Conservation (phyloP, 2,888 invertebrate species). For the Mesorhabditis sp. region DNA sequence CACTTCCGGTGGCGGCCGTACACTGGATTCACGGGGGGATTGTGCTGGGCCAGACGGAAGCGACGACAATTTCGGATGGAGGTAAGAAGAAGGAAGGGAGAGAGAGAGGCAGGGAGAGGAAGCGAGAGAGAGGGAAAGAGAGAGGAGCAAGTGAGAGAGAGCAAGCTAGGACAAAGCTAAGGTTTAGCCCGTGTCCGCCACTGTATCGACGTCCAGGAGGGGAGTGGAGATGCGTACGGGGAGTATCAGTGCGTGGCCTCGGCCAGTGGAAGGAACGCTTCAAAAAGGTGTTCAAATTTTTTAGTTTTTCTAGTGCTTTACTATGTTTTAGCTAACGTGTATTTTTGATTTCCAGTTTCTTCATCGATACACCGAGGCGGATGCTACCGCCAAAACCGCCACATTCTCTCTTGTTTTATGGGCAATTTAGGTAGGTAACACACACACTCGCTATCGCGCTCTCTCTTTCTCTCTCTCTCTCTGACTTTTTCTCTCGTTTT, state of each 20-base stretch:
- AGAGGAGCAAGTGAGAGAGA: no score
- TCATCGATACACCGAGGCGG: neutral
- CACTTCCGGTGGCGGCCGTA: neutral
- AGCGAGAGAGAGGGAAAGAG: no score
- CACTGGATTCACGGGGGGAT: neutral
- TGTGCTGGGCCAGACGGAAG: neutral
- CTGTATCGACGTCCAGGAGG: conserved; percentile 1
- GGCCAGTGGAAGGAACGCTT: neutral
- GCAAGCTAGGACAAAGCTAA: no score
- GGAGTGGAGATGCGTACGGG: conserved; percentile 2
- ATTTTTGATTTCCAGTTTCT: neutral
- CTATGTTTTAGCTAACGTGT: no score
- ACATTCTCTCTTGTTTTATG: conserved; percentile 3
- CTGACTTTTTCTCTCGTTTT: neutral
- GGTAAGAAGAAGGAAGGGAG: neutral
- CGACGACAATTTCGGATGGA: neutral
- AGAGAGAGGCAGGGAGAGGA: no score
- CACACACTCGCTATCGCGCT: neutral
- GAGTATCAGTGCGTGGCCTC: conserved; percentile 1
- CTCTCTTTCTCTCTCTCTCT: neutral
- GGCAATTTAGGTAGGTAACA: neutral
- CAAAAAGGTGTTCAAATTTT: conserved; percentile 5
- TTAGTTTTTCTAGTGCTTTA: no score
- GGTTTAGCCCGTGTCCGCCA: neutral
- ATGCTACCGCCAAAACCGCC: neutral